Conservation (phyloP, 1,140 invertebrate species). For the Batillaria attramentaria region DNA sequence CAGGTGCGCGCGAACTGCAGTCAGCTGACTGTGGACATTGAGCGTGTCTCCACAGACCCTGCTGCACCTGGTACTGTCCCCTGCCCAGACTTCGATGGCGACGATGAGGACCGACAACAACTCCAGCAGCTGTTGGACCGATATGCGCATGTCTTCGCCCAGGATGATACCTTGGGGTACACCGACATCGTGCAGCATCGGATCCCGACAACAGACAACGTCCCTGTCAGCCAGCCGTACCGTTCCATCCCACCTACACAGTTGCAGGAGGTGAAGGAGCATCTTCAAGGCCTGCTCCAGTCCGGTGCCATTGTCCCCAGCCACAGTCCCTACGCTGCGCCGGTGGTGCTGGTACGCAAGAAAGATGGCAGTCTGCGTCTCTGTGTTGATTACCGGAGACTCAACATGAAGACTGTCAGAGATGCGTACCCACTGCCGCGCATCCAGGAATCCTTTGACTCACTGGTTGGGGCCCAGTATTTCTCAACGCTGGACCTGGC, state of each 20-base stretch:
- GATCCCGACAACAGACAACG: conserved; percentile 21
- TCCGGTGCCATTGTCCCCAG: conserved; percentile 27
- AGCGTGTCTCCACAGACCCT: too few species aligned
- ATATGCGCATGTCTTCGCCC: background rate
- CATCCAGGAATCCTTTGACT: conserved; percentile 39
- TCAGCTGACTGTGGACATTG: too few species aligned
- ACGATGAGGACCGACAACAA: background rate
- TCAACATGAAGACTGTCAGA: conserved; percentile 40
- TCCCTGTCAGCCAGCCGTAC: conserved; percentile 28
- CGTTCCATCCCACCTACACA: conserved; percentile 1
- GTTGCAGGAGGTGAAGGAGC: conserved; percentile 25
- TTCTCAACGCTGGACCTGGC: conserved; percentile 46
- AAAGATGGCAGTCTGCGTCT: conserved; percentile 40
- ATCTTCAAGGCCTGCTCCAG: conserved; percentile 26
- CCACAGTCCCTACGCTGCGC: conserved; percentile 35
- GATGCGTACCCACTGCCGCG: conserved; percentile 37
- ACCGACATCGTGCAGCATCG: conserved; percentile 30
- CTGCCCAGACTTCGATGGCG: background rate
- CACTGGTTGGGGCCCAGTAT: conserved; percentile 54
- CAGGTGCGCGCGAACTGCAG: too few species aligned
- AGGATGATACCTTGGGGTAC: conserved; percentile 38
- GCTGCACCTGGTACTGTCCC: background rate
- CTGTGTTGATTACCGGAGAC: conserved; percentile 43
- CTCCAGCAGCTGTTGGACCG: background rate
- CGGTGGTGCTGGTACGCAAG: conserved; percentile 40